Base-by-base conservation (phyloP, 2,888 invertebrate genomes). In the Lithophane semibrunnea region DNA sequence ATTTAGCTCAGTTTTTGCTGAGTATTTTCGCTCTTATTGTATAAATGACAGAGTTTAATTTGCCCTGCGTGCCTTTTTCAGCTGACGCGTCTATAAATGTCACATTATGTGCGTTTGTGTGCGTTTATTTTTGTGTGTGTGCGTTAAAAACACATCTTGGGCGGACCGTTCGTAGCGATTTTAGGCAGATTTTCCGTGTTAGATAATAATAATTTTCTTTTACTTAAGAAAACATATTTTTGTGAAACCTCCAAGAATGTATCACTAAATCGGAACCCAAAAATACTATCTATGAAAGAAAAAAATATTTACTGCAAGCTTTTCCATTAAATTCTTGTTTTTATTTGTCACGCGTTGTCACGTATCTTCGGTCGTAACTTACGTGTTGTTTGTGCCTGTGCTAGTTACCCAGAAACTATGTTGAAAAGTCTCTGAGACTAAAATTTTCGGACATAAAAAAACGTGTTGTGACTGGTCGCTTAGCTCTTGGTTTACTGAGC, bases 51-150 rank as follows among this genome's bases (percentile, higher is more conserved):
- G 84, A 88, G 92, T 83, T 82, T 37, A 86, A 80, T 88, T 92
- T 94, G 8, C 83, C 71, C 74, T 91, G 92, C 3, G 13, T 47
- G 63, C 73, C 81, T 88, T 92, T 94, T 96, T 95, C 96, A 96
- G 96, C 96, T 96, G 96, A 96, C 96, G 93, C 92, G 93, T 94
- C 94, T 94, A 93, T 94, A 94, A 94, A 94, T 95, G 94, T 94
- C 94, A 94, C 93, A 92, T 92, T 88, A 89, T 78, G 60, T 88
- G 74, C 75, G 82, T 80, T 82, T 82, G 90, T 92, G 93, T 94
- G 95, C 89, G 93, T 88, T 71, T 74, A 71, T 77, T 54, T 79
- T 76, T 87, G 80, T 49, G 65, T 89, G 95, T 95, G 94, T 93
- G 94, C 70, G 94, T 94, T 92, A 87, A 94, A 94, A 95, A 95